These are phyloP conservation scores for Pangasius macronema DNA, from an alignment of 2,797 vertebrate species.

Conservation along the genomic window DNA sequence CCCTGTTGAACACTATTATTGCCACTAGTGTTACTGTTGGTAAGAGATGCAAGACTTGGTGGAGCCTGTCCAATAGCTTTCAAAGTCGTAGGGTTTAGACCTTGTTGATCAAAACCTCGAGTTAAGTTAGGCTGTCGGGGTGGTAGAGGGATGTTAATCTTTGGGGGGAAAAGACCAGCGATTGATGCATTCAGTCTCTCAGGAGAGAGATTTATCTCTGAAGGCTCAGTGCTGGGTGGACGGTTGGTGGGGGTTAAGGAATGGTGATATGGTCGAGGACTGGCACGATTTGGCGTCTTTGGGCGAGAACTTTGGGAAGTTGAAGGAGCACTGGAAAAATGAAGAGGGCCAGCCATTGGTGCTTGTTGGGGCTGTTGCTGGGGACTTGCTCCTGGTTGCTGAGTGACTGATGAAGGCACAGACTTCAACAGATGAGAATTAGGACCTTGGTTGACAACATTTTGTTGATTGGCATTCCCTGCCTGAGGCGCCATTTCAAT, in stretches of 20 bases:
- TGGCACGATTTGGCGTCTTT: slow-evolving; percentile 97
- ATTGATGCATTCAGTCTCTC: slow-evolving; percentile 98
- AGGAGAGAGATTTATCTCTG: slow-evolving; percentile 97
- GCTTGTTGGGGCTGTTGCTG: slow-evolving; percentile 80
- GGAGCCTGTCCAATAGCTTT: slow-evolving; percentile 98
- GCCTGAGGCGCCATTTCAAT: slow-evolving; percentile 78
- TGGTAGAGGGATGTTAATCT: slow-evolving; percentile 98
- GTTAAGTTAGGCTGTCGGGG: slow-evolving; percentile 89
- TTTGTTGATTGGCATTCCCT: slow-evolving; percentile 85
- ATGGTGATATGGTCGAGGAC: slow-evolving; percentile 96
- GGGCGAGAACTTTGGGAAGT: slow-evolving; percentile 93
- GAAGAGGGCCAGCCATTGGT: slow-evolving; percentile 82
- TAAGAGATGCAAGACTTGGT: slow-evolving; percentile 77
- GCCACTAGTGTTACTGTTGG: slow-evolving; percentile 73
- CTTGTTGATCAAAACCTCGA: slow-evolving; percentile 97
- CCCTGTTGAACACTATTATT: slow-evolving; percentile 74
- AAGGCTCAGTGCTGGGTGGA: slow-evolving; percentile 96
- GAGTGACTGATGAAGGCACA: slow-evolving; percentile 80
- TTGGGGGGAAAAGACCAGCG: slow-evolving; percentile 96
- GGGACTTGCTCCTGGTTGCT: slow-evolving; percentile 87
- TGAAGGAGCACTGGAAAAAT: slow-evolving; percentile 88
- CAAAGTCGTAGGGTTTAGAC: slow-evolving; percentile 96
- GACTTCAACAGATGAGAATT: slow-evolving; percentile 90
- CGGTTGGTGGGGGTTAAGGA: slow-evolving; percentile 96
- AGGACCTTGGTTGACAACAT: slow-evolving; percentile 81